Conservation (phyloP, 2,113 vertebrate genomes). For the Melierax canorus region DNA sequence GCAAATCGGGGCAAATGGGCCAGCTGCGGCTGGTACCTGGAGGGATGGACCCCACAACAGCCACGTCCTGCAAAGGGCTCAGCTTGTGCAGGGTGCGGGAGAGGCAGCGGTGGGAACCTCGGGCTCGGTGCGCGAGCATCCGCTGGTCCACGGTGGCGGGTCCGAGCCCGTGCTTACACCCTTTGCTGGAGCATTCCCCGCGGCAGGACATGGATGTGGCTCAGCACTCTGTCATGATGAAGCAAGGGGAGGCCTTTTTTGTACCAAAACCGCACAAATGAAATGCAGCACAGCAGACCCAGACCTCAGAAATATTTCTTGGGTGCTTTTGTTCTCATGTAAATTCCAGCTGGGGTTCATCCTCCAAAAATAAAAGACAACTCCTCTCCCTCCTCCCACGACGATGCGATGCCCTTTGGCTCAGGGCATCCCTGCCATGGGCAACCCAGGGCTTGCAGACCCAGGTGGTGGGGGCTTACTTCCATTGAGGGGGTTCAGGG, state of each 20-base stretch:
- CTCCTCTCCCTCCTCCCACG: neutral
- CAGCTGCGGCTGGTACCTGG: neutral
- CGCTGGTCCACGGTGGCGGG: no score
- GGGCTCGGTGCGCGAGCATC: accelerated
- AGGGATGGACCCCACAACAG: neutral
- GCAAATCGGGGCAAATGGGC: neutral
- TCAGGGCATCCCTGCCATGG: neutral
- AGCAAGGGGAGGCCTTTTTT: neutral
- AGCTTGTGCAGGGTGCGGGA: neutral
- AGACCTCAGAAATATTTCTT: neutral
- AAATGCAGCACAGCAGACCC: neutral
- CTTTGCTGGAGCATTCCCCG: neutral
- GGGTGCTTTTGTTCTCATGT: neutral
- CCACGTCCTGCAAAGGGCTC: neutral
- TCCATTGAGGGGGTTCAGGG: neutral
- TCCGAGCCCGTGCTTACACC: accelerated
- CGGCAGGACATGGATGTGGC: accelerated
- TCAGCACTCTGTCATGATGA: no score
- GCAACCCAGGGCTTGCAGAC: accelerated
- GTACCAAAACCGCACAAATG: neutral
- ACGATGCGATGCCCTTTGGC: neutral
- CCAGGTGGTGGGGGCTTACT: accelerated
- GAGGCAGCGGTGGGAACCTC: neutral
- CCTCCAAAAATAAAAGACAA: neutral
- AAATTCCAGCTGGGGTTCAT: neutral